These are phyloP conservation scores for Clepsis dumicolana DNA, from an alignment of 2,888 invertebrate species.

Conservation along the genomic window DNA sequence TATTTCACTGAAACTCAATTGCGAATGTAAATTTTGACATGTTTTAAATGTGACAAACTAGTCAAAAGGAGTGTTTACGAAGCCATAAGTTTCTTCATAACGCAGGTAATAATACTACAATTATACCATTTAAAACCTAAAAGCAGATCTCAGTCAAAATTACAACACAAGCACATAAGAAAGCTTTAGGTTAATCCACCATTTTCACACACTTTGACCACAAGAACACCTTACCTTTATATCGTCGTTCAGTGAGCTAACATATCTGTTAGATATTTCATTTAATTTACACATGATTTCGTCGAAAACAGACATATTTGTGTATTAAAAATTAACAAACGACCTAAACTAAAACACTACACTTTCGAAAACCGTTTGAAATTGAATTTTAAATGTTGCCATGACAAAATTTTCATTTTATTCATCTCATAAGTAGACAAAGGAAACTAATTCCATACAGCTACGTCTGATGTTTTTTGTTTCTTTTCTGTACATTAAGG, in stretches of 20 bases:
- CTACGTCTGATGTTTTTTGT: too few species aligned
- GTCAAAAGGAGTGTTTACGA: not conserved
- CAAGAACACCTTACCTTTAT: conserved; percentile 64
- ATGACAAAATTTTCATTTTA: not conserved
- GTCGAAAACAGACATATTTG: conserved; percentile 79
- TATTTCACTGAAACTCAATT: not conserved
- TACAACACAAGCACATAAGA: not conserved
- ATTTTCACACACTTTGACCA: conserved; percentile 20
- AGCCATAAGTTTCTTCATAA: not conserved
- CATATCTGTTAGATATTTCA: conserved; percentile 65
- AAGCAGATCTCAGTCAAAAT: not conserved
- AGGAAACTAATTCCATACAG: not conserved
- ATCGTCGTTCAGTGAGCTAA: conserved; percentile 66
- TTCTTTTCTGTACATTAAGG: too few species aligned
- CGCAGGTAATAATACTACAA: not conserved
- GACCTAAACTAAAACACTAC: conserved; percentile 65
- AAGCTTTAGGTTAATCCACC: conserved; percentile 19
- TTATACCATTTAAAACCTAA: not conserved
- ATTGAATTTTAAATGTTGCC: conserved; percentile 65
- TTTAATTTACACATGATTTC: conserved; percentile 71
- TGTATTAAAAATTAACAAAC: conserved; percentile 66
- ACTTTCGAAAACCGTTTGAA: conserved; percentile 81
- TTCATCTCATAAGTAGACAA: not conserved
- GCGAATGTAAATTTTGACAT: not conserved
- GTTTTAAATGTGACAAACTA: not conserved